Percentiles rank a stretch among this genome's conserved stretches.
These are phyloP conservation scores for Drosophila nr. medialis DNA, from an alignment of 2,888 invertebrate species.

Conservation along the genomic window DNA sequence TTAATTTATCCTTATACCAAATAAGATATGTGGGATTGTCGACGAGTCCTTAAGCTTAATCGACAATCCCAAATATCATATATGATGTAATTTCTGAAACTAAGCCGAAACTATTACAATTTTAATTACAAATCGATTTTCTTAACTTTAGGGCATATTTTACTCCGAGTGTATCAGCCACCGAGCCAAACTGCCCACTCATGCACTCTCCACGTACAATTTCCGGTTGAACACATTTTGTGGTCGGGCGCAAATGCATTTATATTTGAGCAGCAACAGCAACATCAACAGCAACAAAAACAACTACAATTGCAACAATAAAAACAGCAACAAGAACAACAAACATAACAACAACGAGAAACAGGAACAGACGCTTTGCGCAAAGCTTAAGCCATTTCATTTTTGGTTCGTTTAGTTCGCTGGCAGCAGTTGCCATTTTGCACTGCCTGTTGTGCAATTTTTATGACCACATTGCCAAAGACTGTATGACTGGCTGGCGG, in stretches of 20 bases:
- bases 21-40: not conserved
- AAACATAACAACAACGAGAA: constrained; percentile 22
- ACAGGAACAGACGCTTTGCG: constrained; percentile 58
- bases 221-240: constrained; percentile 83
- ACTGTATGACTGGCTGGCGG: not conserved
- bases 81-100: not conserved
- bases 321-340: constrained; percentile 32
- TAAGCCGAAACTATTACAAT: not conserved
- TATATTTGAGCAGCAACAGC: constrained; percentile 72
- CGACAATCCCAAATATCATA: not conserved
- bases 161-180: constrained; percentile 19
- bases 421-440: constrained; percentile 69
- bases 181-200: constrained; percentile 53
- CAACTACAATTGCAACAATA: constrained; percentile 30
- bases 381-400: constrained; percentile 79
- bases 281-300: constrained; percentile 36
- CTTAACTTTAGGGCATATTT: not conserved
- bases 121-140: not conserved
- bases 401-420: constrained; percentile 73
- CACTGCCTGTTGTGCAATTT: constrained; percentile 56
- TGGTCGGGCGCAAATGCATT: constrained; percentile 80
- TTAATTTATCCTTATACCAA: not conserved
- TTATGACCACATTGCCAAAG: constrained; percentile 47
- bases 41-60: not conserved
- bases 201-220: constrained; percentile 79